Evolutionary conservation across 2,888 invertebrate species (phyloP).

Genomic region (Drosophila helvetica): DNA sequence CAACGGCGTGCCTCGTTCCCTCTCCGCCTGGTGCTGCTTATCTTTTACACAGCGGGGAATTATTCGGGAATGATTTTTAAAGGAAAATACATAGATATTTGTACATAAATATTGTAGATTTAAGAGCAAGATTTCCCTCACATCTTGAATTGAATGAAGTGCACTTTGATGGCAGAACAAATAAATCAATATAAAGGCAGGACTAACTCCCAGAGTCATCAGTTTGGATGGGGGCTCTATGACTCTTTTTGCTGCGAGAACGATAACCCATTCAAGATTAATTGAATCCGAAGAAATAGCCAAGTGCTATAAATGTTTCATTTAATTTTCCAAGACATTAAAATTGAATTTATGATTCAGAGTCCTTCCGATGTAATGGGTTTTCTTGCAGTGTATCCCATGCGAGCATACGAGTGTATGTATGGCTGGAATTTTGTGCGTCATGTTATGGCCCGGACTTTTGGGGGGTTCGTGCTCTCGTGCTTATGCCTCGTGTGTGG

Average conservation of each 20-base stretch:
- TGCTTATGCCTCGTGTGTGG: conserved; percentile 56
- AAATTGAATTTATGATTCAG: conserved; percentile 4
- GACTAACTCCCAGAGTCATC: background rate
- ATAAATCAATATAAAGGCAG: background rate
- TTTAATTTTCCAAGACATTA: background rate
- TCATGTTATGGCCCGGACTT: conserved; percentile 63
- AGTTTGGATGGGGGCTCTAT: background rate
- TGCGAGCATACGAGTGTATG: conserved; percentile 13
- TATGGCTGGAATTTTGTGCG: conserved; percentile 70
- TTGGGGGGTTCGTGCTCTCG: conserved; percentile 14
- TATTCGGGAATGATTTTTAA: too few species aligned
- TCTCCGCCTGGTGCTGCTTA: conserved; percentile 25
- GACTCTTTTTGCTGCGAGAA: background rate
- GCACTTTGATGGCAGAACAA: background rate
- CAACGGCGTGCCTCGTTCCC: conserved; percentile 59
- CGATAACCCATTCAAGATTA: background rate
- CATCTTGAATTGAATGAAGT: background rate
- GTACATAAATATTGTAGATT: background rate
- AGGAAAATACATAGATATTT: too few species aligned
- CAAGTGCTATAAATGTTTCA: background rate
- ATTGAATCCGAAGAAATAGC: background rate
- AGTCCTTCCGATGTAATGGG: background rate
- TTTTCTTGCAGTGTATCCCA: conserved; percentile 35
- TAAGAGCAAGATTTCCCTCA: background rate
- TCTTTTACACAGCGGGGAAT: conserved; percentile 22